Percentiles rank a stretch among this genome's conserved stretches.
phyloP scores from a whole-genome alignment of 2,888 invertebrate species.

The Yponomeuta malinellus region DNA sequence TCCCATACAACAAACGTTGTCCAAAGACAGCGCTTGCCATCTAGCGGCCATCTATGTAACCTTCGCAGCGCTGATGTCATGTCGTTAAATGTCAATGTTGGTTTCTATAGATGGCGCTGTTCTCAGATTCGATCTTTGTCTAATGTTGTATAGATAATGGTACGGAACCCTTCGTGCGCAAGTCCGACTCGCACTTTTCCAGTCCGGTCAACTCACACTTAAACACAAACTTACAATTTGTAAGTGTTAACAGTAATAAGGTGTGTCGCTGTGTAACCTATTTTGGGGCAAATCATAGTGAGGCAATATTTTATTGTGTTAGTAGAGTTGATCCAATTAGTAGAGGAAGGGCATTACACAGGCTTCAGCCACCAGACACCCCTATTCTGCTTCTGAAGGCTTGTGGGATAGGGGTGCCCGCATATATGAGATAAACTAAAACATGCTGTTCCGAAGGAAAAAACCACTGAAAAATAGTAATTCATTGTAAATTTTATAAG shows the following conservation, averaged over 20 bases:
- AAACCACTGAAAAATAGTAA: not conserved
- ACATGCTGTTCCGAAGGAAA: not conserved
- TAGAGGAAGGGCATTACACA: not conserved
- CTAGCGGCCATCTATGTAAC: too few species aligned
- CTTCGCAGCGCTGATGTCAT: too few species aligned
- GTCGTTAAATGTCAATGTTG: too few species aligned
- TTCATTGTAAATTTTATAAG: not conserved
- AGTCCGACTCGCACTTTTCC: too few species aligned
- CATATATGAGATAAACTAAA: not conserved
- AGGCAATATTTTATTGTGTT: conserved; percentile 9
- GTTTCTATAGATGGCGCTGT: too few species aligned
- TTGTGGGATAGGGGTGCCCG: not conserved
- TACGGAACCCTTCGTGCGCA: too few species aligned
- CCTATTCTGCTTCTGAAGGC: not conserved
- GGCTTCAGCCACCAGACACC: not conserved
- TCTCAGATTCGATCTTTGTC: too few species aligned
- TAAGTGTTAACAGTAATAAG: not conserved
- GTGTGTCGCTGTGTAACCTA: not conserved
- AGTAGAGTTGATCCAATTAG: conserved; percentile 12
- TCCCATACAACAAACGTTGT: too few species aligned
- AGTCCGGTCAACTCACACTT: too few species aligned
- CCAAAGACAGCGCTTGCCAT: too few species aligned
- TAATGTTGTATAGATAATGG: too few species aligned
- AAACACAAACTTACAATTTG: not conserved
- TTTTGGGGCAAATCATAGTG: conserved; percentile 2